These are phyloP conservation scores for Atta texana DNA, from an alignment of 1,140 invertebrate genomes.

Conservation along the genomic window DNA sequence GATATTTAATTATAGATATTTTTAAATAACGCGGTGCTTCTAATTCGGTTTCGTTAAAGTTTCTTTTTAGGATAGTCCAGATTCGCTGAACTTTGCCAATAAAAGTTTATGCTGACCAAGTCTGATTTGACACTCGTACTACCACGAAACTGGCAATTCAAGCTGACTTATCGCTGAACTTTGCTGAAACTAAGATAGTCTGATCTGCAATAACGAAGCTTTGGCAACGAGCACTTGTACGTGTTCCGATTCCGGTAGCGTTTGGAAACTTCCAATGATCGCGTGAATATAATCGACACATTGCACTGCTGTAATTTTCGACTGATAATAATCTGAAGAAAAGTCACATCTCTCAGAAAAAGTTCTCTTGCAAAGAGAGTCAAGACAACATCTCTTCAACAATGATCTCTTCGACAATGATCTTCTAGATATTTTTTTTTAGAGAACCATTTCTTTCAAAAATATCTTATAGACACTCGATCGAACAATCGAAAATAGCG, in stretches of 20 bases:
- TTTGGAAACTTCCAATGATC: conserved; percentile 47
- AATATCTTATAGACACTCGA: not conserved
- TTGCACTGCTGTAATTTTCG: not conserved
- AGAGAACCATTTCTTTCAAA: not conserved
- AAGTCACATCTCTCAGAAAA: conserved; percentile 12
- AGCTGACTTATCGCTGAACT: conserved; percentile 44
- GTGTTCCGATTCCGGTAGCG: not conserved
- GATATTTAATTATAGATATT: not conserved
- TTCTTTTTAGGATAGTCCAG: not conserved
- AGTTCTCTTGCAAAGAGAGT: not conserved
- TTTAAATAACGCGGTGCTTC: not conserved
- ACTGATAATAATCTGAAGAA: not conserved
- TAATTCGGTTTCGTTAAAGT: not conserved
- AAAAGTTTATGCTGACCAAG: conserved; percentile 38
- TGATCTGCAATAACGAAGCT: conserved; percentile 19
- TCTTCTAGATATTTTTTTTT: not conserved
- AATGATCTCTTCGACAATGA: not conserved
- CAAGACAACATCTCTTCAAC: conserved; percentile 3
- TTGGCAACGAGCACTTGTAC: not conserved
- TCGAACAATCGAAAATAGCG: conserved; percentile 5
- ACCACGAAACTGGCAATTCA: not conserved
- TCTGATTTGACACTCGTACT: conserved; percentile 20
- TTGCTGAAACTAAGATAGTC: conserved; percentile 28
- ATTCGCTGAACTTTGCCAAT: not conserved
- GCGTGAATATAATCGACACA: conserved; percentile 64